Conservation (phyloP, 2,797 vertebrate genomes). For the Acomys russatus region DNA sequence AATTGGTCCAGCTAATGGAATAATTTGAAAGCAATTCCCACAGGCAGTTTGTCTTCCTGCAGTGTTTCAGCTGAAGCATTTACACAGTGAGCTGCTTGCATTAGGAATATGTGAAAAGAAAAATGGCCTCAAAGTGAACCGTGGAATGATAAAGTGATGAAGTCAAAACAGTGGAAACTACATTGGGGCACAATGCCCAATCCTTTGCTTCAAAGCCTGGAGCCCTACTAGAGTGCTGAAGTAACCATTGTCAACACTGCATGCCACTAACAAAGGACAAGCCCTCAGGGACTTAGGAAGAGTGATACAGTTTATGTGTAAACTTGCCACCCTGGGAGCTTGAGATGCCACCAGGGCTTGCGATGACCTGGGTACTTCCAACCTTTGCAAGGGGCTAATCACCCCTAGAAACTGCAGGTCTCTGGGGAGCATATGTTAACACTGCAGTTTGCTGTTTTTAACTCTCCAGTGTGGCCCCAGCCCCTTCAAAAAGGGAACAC, state of each 20-base stretch:
- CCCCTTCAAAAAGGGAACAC: neutral
- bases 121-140: conserved; percentile 9
- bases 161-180: conserved; percentile 11
- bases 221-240: neutral
- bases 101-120: conserved; percentile 47
- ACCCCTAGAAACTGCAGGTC: neutral
- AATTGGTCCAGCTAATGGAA: conserved; percentile 14
- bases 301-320: neutral
- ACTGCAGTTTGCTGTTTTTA: neutral
- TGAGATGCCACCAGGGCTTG: neutral
- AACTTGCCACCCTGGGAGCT: neutral
- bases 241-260: neutral
- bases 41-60: conserved; percentile 49
- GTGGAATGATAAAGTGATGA: conserved; percentile 40
- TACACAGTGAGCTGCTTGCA: neutral
- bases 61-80: conserved; percentile 1
- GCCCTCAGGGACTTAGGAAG: neutral
- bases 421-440: neutral
- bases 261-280: neutral
- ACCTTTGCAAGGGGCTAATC: neutral
- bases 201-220: neutral
- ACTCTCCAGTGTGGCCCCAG: neutral
- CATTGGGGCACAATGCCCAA: neutral
- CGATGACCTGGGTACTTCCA: neutral
- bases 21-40: conserved; percentile 43